A percentile compares a stretch with the other conserved stretches of the same genome.
phyloP scores from a whole-genome alignment of 23 tunicate genomes.

The Halocynthia aurantium region DNA sequence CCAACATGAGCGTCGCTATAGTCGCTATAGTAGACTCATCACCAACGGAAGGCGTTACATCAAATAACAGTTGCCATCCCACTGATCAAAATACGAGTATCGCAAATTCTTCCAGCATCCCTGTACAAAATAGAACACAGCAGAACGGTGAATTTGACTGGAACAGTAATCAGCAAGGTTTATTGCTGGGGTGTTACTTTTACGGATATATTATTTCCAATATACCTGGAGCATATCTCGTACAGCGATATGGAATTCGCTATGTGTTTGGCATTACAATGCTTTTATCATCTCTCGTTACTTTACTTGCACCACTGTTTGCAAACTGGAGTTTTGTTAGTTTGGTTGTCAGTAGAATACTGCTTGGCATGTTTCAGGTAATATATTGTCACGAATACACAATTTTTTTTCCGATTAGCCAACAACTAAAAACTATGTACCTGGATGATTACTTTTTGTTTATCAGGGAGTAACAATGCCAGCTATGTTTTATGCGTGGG shows the following conservation, averaged over 20 bases:
- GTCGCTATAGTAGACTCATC: no score
- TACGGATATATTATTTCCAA: conserved; percentile 59
- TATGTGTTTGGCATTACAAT: conserved; percentile 42
- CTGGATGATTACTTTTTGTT: no score
- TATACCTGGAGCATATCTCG: conserved; percentile 62
- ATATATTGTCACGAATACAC: no score
- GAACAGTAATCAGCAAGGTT: conserved; percentile 27
- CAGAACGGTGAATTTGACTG: conserved; percentile 47
- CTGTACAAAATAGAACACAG: no score
- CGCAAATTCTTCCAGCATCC: background rate
- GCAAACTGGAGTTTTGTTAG: conserved; percentile 33
- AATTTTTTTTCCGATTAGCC: no score
- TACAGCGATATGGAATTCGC: conserved; percentile 33
- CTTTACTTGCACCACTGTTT: conserved; percentile 35
- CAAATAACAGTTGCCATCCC: no score
- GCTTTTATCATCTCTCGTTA: conserved; percentile 29
- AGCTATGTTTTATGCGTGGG: conserved; percentile 72
- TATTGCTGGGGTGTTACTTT: conserved; percentile 34
- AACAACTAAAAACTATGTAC: no score
- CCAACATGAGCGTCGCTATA: no score
- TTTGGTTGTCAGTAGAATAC: conserved; percentile 43
- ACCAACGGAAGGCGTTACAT: no score
- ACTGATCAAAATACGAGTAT: no score
- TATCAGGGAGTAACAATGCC: conserved; percentile 61
- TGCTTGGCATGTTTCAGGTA: conserved; percentile 54